Conservation (phyloP, 2,113 vertebrate species). For the Melozone crissalis region DNA sequence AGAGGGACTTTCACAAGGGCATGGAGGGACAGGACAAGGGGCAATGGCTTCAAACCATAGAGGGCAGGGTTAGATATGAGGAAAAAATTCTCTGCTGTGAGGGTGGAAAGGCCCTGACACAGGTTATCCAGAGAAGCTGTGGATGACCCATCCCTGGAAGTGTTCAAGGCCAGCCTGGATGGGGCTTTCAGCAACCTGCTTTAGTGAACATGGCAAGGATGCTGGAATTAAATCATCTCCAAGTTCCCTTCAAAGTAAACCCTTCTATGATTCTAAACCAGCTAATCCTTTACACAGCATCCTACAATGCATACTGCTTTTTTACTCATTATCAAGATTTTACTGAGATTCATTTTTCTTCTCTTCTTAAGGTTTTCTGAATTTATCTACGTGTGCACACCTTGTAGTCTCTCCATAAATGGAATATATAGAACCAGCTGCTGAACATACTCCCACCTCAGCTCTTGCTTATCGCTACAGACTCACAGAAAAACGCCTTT, state of each 20-base stretch:
- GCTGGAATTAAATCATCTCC: neutral
- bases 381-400: neutral
- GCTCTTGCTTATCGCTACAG: neutral
- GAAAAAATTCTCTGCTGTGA: neutral
- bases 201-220: neutral
- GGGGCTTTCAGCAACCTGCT: neutral
- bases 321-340: neutral
- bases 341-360: neutral
- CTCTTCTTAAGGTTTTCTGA: neutral
- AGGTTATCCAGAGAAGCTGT: neutral
- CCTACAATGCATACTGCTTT: neutral
- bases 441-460: neutral
- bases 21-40: neutral
- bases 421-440: neutral
- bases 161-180: neutral
- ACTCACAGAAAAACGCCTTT: neutral
- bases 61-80: neutral
- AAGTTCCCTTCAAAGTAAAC: neutral
- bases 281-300: neutral
- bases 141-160: neutral
- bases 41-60: neutral
- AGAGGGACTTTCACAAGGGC: neutral
- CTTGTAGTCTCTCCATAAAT: neutral
- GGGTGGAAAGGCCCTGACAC: neutral
- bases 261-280: neutral